These are phyloP conservation scores for Drosophila peninsularis DNA, from an alignment of 2,888 invertebrate species.

Conservation along the genomic window DNA sequence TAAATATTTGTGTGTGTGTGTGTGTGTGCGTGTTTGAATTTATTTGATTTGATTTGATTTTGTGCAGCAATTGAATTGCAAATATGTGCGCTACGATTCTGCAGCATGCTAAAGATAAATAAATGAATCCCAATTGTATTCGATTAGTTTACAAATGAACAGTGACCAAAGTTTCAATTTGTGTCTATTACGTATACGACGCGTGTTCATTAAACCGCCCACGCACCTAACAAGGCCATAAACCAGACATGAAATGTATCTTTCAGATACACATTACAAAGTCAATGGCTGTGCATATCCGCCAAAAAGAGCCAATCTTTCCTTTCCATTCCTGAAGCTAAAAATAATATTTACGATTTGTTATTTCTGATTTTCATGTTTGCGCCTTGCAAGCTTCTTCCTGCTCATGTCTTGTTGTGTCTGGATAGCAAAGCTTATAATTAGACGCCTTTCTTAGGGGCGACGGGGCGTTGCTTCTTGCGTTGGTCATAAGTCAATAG, in stretches of 20 bases:
- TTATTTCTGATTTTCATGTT: constrained; percentile 59
- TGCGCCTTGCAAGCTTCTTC: constrained; percentile 46
- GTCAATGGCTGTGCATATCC: constrained; percentile 20
- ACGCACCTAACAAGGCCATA: constrained; percentile 22
- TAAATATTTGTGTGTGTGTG: not conserved
- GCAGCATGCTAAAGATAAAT: constrained; percentile 54
- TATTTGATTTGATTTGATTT: constrained; percentile 51
- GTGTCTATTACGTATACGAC: constrained; percentile 45
- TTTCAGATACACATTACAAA: constrained; percentile 13
- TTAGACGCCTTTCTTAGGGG: constrained; percentile 55
- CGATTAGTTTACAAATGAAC: constrained; percentile 62
- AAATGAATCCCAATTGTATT: constrained; percentile 64
- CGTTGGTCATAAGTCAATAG: constrained; percentile 74
- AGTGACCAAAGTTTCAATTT: constrained; percentile 68
- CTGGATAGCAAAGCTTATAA: constrained; percentile 59
- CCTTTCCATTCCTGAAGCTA: constrained; percentile 40
- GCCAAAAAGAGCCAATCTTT: constrained; percentile 28
- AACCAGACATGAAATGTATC: constrained; percentile 41
- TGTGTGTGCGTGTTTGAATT: constrained; percentile 23
- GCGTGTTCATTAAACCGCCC: constrained; percentile 55
- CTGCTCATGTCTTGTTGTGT: constrained; percentile 25
- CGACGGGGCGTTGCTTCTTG: constrained; percentile 23
- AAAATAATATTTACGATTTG: constrained; percentile 73
- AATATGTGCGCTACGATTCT: constrained; percentile 68
- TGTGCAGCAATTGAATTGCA: constrained; percentile 75